Conservation (phyloP, 92 coral and sea anemone genomes). For the Actinostola sp. region DNA sequence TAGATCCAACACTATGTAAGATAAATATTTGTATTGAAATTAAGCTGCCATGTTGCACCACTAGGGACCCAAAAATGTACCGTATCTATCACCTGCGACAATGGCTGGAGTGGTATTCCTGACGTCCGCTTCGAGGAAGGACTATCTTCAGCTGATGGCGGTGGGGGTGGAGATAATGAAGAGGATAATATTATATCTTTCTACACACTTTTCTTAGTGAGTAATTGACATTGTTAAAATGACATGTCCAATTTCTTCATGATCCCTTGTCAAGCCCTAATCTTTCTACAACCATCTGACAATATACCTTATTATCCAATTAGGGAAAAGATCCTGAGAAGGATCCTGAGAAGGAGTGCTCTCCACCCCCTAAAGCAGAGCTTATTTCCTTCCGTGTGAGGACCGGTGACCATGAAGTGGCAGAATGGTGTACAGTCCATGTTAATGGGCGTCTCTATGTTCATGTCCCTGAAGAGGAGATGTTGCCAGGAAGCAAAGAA, state of each 20-base stretch:
- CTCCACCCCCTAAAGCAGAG: conserved; percentile 47
- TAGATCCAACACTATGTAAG: no score
- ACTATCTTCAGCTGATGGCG: conserved; percentile 61
- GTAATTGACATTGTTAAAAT: conserved; percentile 14
- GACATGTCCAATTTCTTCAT: no score
- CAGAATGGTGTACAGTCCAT: conserved; percentile 73
- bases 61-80: conserved; percentile 89
- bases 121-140: conserved; percentile 92
- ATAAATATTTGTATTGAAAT: no score
- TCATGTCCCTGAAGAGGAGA: conserved; percentile 76
- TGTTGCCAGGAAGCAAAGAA: conserved; percentile 85
- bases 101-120: conserved; percentile 97
- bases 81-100: conserved; percentile 90
- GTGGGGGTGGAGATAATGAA: conserved; percentile 79
- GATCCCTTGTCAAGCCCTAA: no score
- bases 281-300: background rate
- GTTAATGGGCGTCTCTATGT: conserved; percentile 61
- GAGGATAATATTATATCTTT: conserved; percentile 90
- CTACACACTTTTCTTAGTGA: conserved; percentile 74
- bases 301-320: no score
- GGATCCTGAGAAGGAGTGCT: conserved; percentile 40
- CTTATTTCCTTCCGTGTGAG: conserved; percentile 73
- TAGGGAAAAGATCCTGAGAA: conserved; percentile 50
- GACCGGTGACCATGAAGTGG: conserved; percentile 75
- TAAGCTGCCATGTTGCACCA: no score